Base-by-base conservation (phyloP, 2,797 vertebrate genomes). In the Taenioides sp. region DNA sequence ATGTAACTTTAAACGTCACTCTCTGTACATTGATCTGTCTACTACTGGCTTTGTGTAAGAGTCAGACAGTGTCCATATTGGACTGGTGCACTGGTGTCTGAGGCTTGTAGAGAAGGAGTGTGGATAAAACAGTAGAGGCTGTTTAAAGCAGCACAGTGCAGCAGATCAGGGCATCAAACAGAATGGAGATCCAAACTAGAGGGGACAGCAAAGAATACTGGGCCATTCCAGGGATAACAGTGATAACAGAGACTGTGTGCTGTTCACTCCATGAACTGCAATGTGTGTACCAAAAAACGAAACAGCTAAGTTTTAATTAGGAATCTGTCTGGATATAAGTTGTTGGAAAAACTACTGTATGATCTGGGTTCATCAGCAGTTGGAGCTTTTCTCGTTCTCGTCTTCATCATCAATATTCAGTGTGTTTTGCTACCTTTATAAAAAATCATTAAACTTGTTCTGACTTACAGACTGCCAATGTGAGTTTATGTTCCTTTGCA, bases 401-500 rank as follows among this genome's bases (percentile, higher is more conserved):
- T 40, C 34, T 70, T 57, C 59, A 31, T 55, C 47, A 58, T 80
- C 37, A 60, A 72, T 50, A 65, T 23, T 27, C 75, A 69, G 77
- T 72, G 78, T 71, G 76, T 87, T 90, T 90, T 91, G 87, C 87
- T 92, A 89, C 83, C 79, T 91, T 92, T 91, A 80, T 91, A 90
- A 71, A 87, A 88, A 92, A 88, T 74, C 65, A 91, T 87, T 91
- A 91, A 92, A 92, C 75, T 80, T 85, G 71, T 87, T 85, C 84
- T 89, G 84, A 86, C 75, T 74, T 72, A 74, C 69, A 77, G 34
- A 75, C 57, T 69, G 31, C 60, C 47, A 60, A 57, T 58, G 60
- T 72, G 70, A 80, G 67, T 68, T 65, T 25, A 43, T 70, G 16
- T 72, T 79, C 22, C 43, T 65, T 47, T 65, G 37, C n/a, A 25